Evolutionary conservation across 2,113 vertebrate genomes (phyloP), one percentile per base, ranked within the genome.

Genomic region (Triplophysa tibetana): DNA sequence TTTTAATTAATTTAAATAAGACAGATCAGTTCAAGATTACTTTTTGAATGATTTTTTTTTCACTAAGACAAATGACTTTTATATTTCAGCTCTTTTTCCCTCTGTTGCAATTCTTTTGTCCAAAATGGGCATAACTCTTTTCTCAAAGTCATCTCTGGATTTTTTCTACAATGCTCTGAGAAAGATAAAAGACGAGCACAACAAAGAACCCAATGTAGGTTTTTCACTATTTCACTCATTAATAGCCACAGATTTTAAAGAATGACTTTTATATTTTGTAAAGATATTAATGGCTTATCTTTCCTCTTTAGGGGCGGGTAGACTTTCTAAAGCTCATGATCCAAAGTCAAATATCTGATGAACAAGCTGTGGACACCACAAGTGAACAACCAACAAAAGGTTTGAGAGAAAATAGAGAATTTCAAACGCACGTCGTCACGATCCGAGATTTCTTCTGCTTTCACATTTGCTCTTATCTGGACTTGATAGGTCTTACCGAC

Each of bases 271-370:
- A 24, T 24, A 21, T 7, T n/a, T 16, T 9, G 48, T 11, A 56
- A 9, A 54, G 16, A 56, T 14, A 3, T 56, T 33, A 29, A 33
- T 21, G 24, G 2, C 19, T 17, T 68, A 1, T 83, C 48, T 58
- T 80, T 6, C 77, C 67, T 81, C 67, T 45, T 41, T 81, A 95
- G 94, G 79, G 66, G 65, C 87, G 90, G 1, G 89, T 93, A 77
- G 95, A 96, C 85, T 94, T 96, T 80, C 86, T 96, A 29, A 92
- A 94, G 63, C 85, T 95, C 60, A 95, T 95, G 95, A 82, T 95
- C 16, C 92, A 95, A 73, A 92, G 92, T 0, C 93, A 94, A 76
- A 87, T 75, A 62, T 48, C 82, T 41, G 68, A 79, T 17, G 70
- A 81, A 8, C 52, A 85, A 61, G 81, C 87, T 2, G 58, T 41